A percentile compares a stretch with the other conserved stretches of the same genome.
Evolutionary conservation across 2,888 invertebrate species (phyloP).

Genomic region (Pyrrhosoma nymphula): DNA sequence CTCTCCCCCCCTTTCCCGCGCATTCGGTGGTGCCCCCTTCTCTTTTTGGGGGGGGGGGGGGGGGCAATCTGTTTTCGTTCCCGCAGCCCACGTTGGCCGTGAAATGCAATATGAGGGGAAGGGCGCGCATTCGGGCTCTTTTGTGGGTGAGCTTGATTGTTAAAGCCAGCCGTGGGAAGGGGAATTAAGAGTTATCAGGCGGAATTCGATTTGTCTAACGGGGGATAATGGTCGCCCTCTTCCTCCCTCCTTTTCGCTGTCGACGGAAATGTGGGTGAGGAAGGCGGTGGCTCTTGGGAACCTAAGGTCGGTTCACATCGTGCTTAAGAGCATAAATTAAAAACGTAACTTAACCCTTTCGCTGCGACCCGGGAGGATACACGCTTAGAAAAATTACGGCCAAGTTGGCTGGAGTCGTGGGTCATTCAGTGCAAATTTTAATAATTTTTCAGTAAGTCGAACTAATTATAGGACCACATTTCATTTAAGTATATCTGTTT

Average conservation of each 20-base stretch:
- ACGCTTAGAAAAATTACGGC: too few species aligned
- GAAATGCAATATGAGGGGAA: not conserved
- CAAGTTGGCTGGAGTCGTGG: too few species aligned
- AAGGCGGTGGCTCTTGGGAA: not conserved
- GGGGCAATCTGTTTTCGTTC: not conserved
- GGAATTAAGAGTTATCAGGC: constrained; percentile 28
- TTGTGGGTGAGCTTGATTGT: not conserved
- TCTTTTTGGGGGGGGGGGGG: too few species aligned
- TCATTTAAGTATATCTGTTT: too few species aligned
- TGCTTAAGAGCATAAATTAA: too few species aligned
- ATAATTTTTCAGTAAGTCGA: too few species aligned
- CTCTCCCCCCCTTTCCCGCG: not conserved
- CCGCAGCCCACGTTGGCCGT: not conserved
- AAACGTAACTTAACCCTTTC: too few species aligned
- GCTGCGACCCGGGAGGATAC: too few species aligned
- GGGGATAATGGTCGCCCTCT: not conserved
- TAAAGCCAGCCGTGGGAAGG: not conserved
- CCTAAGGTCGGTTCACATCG: too few species aligned
- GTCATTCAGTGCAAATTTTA: too few species aligned
- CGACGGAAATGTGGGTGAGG: not conserved
- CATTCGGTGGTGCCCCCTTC: not conserved
- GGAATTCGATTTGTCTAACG: constrained; percentile 34
- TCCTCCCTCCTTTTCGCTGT: not conserved
- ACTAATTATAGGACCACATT: too few species aligned
- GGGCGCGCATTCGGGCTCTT: not conserved